phyloP scores from a whole-genome alignment of 2,113 vertebrate genomes.

The Zeus faber region DNA sequence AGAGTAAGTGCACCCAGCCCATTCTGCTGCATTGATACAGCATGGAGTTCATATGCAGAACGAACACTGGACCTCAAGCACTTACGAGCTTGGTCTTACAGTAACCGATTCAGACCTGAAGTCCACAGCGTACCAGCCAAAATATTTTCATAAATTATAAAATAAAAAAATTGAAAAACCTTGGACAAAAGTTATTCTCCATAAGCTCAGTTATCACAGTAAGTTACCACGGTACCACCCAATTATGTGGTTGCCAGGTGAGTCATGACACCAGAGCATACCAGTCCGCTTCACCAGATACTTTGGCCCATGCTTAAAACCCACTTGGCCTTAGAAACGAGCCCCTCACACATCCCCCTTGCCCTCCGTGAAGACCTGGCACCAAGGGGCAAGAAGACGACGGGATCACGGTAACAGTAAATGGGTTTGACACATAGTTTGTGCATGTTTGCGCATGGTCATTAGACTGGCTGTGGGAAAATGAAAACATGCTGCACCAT shows the following conservation, averaged over 20 bases:
- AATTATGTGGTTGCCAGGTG: background rate
- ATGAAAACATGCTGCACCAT: constrained; percentile 14
- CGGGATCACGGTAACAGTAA: constrained; percentile 19
- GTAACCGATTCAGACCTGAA: too few species aligned
- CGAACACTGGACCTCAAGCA: too few species aligned
- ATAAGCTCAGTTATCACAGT: too few species aligned
- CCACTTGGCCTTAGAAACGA: constrained; percentile 36
- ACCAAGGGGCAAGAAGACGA: constrained; percentile 29
- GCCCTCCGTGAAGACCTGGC: constrained; percentile 41
- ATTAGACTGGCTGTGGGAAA: constrained; percentile 34
- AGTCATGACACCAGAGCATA: background rate
- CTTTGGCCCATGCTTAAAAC: constrained; percentile 8
- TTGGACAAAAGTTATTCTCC: too few species aligned
- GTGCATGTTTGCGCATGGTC: constrained; percentile 19
- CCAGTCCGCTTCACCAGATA: constrained; percentile 4
- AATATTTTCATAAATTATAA: too few species aligned
- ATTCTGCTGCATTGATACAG: too few species aligned
- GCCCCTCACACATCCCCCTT: constrained; percentile 17
- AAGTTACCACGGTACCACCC: too few species aligned
- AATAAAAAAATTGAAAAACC: too few species aligned
- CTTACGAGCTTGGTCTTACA: too few species aligned
- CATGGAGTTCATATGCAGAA: too few species aligned
- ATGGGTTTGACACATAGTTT: constrained; percentile 44
- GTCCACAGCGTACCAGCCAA: too few species aligned
- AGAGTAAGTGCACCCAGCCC: background rate